phyloP scores from a whole-genome alignment of 2,888 invertebrate genomes.

The Pterobdella sp. region DNA sequence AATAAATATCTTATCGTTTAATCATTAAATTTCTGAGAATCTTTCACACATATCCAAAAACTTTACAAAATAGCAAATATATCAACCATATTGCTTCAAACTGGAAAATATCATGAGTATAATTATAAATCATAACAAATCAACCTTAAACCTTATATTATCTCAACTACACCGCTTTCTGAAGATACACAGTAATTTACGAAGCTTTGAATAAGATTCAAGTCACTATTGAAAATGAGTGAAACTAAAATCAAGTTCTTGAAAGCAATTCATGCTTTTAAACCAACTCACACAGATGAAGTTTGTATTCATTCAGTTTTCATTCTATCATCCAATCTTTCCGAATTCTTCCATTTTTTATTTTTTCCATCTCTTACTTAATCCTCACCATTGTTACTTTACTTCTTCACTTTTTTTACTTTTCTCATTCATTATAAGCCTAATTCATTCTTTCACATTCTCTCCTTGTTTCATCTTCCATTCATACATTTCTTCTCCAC shows the following conservation, averaged over 20 bases:
- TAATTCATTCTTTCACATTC: not conserved
- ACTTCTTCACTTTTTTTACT: not conserved
- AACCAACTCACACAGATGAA: conserved; percentile 94
- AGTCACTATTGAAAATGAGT: too few relatives aligned
- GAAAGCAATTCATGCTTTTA: conserved; percentile 83
- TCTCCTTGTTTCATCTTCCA: not conserved
- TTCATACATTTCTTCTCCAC: not conserved
- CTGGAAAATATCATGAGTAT: too few relatives aligned
- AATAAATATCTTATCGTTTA: too few relatives aligned
- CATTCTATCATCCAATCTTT: not conserved
- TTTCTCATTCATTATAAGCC: not conserved
- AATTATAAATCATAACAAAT: too few relatives aligned
- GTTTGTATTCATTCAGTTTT: conserved; percentile 55
- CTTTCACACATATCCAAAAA: too few relatives aligned
- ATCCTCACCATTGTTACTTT: not conserved
- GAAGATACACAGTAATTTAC: too few relatives aligned
- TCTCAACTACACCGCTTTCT: too few relatives aligned
- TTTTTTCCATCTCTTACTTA: not conserved
- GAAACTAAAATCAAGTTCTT: conserved; percentile 54
- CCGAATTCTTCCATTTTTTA: not conserved
- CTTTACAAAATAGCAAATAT: too few relatives aligned
- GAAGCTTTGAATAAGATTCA: too few relatives aligned
- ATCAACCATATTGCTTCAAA: too few relatives aligned
- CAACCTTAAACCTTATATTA: too few relatives aligned
- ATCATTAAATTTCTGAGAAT: too few relatives aligned